phyloP scores from a whole-genome alignment of 2,113 vertebrate genomes.

The Sminthopsis crassicaudata region DNA sequence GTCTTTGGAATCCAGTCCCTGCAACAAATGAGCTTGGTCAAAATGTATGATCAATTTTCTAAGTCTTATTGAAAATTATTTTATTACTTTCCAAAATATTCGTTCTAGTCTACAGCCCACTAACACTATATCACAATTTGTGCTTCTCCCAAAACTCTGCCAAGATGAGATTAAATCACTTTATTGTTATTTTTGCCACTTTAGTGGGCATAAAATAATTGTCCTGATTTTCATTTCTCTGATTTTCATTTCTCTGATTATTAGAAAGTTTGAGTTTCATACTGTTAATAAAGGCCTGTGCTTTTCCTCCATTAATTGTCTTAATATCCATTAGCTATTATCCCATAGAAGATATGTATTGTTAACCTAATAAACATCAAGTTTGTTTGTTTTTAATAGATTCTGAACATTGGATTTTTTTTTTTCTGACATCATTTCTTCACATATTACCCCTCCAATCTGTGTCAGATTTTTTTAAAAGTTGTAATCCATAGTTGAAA shows the following conservation, averaged over 20 bases:
- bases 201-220: neutral
- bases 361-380: neutral
- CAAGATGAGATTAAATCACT: neutral
- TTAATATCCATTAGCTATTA: slow-evolving; percentile 11
- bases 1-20: neutral
- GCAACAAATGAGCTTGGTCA: neutral
- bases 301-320: neutral
- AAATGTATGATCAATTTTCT: neutral
- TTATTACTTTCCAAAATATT: neutral
- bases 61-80: neutral
- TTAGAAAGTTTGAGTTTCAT: neutral
- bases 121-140: neutral
- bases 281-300: neutral
- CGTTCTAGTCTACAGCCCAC: neutral
- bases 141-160: neutral
- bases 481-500: too few relatives aligned
- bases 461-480: too few relatives aligned
- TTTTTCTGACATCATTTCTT: too few relatives aligned
- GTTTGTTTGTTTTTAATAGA: too few relatives aligned
- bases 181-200: neutral
- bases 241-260: neutral
- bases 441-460: too few relatives aligned
- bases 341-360: slow-evolving; percentile 31
- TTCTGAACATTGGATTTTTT: too few relatives aligned
- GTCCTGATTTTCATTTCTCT: neutral